Percentiles rank a stretch among this genome's conserved stretches.
Conservation (phyloP, 2,888 invertebrate species). For the Scaptomyza cyrtandrae region DNA sequence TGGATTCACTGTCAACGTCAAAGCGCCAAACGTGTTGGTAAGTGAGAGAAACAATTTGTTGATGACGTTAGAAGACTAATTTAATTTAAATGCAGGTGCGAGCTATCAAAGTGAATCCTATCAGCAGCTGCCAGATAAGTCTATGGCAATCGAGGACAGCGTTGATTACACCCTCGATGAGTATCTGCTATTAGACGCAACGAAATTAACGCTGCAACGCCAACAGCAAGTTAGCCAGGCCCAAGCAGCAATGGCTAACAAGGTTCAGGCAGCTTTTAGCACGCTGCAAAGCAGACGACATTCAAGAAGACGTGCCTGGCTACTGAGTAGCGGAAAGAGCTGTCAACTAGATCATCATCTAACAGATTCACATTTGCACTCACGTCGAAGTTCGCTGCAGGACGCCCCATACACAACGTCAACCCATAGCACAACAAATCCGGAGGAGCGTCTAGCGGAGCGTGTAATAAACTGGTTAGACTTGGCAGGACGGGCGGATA, state of each 20-base stretch:
- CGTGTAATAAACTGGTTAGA: constrained; percentile 92
- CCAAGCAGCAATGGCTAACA: constrained; percentile 27
- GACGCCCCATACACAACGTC: constrained; percentile 59
- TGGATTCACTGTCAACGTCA: constrained; percentile 57
- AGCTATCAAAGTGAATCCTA: constrained; percentile 47
- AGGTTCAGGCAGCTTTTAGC: constrained; percentile 17
- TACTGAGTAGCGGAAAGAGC: constrained; percentile 49
- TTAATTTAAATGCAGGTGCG: constrained; percentile 18
- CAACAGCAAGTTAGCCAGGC: constrained; percentile 57
- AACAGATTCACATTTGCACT: constrained; percentile 64
- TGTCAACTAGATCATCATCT: constrained; percentile 52
- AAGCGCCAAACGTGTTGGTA: constrained; percentile 36
- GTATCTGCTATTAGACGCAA: constrained; percentile 62
- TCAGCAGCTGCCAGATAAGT: constrained; percentile 51
- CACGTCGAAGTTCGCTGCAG: constrained; percentile 79
- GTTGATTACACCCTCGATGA: constrained; percentile 60
- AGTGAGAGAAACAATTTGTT: constrained; percentile 1
- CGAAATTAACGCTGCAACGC: constrained; percentile 64
- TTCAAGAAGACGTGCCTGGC: constrained; percentile 54
- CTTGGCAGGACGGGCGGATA: constrained; percentile 87
- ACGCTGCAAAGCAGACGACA: constrained; percentile 55
- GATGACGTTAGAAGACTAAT: neutral
- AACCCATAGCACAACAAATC: constrained; percentile 51
- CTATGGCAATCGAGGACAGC: constrained; percentile 33
- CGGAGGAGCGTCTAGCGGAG: constrained; percentile 86